Evolutionary conservation across 2,113 vertebrate genomes (phyloP), one percentile per base, ranked within the genome.

Genomic region (Rattus rattus): DNA sequence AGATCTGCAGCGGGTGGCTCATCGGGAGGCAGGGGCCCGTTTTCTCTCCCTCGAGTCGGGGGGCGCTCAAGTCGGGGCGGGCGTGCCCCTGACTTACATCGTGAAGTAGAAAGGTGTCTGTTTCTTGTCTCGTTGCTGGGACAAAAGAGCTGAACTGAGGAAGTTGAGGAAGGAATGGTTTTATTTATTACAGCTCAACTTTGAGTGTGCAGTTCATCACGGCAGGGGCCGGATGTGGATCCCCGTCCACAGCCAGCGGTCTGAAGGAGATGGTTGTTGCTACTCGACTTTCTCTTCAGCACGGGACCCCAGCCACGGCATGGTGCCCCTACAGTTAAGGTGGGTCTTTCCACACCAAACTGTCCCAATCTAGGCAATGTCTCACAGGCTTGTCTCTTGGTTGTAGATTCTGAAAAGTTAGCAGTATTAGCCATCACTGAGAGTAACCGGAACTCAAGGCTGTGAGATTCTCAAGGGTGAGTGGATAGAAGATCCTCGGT

Each of bases 361-460:
- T 47, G 39, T 30, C 39, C 39, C 47, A 28, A 65, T 30, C 39
- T 30, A 85, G 59, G 19, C 61, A 47, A 43, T 47, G 1, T 13
- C 61, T 47, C 39, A 49, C 16, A 67, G 39, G 28, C 8, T 65
- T 63, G 16, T 47, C 83, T 85, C 26, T 85, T 20, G 43, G 61
- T 49, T 47, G 4, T 20, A 67, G 83, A 67, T 33, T 43, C 63
- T 49, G 14, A 2, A 20, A 67, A 49, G 61, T 14, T 86, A 30
- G 69, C 84, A 4, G 11, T 36, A 36, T 33, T 49, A 67, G 17
- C n/a, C 0, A 0, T 69, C 30, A 22, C 0, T 2, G 8, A 36
- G 63, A 86, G 28, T 69, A 43, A 22, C 2, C 3, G 11, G 17
- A 20, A 69, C 19, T 49, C 43, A 26, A 33, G 9, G 39, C 83